phyloP scores from a whole-genome alignment of 2,113 vertebrate genomes.

The Albula glossodonta region DNA sequence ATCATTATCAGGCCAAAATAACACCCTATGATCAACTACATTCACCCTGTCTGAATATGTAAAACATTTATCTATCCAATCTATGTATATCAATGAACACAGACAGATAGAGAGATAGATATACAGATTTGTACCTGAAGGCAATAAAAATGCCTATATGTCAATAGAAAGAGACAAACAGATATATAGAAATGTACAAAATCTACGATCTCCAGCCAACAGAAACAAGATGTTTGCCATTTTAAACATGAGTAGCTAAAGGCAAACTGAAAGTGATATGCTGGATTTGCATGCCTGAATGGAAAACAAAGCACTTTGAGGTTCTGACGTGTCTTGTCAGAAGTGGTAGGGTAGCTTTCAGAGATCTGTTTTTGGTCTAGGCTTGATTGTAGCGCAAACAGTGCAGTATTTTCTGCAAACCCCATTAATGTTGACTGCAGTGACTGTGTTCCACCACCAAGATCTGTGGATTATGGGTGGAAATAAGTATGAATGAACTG shows the following conservation, averaged over 20 bases:
- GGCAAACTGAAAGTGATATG: not conserved
- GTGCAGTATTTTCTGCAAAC: not conserved
- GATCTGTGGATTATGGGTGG: not conserved
- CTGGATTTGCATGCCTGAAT: constrained; percentile 3
- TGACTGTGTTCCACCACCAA: not conserved
- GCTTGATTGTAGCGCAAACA: not conserved
- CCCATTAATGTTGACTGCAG: not conserved
- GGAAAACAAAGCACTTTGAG: not conserved
- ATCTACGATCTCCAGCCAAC: not conserved
- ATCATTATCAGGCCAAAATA: constrained; percentile 41
- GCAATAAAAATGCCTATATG: no score
- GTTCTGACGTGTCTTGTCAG: not conserved
- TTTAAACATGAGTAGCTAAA: constrained; percentile 4
- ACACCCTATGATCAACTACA: constrained; percentile 53
- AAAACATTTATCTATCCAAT: constrained; percentile 36
- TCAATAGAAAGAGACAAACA: no score
- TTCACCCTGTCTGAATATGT: not conserved
- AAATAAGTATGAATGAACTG: no score
- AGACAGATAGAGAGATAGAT: no score
- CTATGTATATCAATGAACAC: constrained; percentile 13
- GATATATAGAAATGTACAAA: no score
- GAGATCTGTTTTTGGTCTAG: not conserved
- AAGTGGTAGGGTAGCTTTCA: not conserved
- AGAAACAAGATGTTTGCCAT: not conserved
- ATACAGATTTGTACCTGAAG: no score